Evolutionary conservation across 2,888 invertebrate species (phyloP).

Genomic region (Alentia gelatinosa): DNA sequence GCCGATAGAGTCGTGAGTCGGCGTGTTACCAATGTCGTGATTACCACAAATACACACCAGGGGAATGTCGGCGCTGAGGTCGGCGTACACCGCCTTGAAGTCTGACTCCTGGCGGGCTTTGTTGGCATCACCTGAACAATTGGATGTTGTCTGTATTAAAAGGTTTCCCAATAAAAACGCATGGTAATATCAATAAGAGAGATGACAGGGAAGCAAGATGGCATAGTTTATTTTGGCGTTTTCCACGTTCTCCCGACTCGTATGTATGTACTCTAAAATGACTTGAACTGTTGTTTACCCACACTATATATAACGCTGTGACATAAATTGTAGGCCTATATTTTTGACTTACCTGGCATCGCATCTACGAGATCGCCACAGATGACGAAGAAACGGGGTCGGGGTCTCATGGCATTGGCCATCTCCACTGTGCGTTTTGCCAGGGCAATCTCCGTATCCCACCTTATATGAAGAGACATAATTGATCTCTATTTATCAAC

Average conservation of each 20-base stretch:
- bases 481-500: too few species aligned
- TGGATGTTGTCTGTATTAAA: too few species aligned
- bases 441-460: conserved; percentile 81
- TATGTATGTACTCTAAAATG: too few species aligned
- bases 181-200: too few species aligned
- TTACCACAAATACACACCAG: conserved; percentile 83
- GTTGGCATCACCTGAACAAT: conserved; percentile 19
- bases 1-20: conserved; percentile 79
- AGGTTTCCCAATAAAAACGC: too few species aligned
- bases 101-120: conserved; percentile 79
- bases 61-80: conserved; percentile 80
- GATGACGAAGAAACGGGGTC: conserved; percentile 70
- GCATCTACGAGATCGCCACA: conserved; percentile 82
- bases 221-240: too few species aligned
- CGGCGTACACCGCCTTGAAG: conserved; percentile 79
- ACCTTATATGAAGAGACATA: too few species aligned
- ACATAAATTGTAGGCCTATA: too few species aligned
- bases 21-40: conserved; percentile 82
- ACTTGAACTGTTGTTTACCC: too few species aligned
- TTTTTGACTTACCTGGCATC: conserved; percentile 79
- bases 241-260: too few species aligned
- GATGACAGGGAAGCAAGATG: too few species aligned
- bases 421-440: conserved; percentile 77
- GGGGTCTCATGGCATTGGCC: conserved; percentile 81
- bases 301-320: too few species aligned